These are phyloP conservation scores for Oreochromis mossambicus DNA, from an alignment of 2,797 vertebrate species.

Conservation along the genomic window DNA sequence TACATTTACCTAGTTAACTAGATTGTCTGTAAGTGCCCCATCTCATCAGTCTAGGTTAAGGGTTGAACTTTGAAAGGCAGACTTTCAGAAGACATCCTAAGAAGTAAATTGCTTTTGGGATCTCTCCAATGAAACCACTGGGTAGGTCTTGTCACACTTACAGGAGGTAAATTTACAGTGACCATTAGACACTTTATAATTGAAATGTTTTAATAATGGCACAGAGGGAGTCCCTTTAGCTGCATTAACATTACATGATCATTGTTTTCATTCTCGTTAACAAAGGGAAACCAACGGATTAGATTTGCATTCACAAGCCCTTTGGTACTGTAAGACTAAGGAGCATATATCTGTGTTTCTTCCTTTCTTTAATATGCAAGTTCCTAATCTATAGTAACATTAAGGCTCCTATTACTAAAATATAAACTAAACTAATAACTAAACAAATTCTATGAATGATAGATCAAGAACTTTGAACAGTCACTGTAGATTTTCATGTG, in stretches of 20 bases:
- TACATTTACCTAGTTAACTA: not conserved
- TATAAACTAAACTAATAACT: not conserved
- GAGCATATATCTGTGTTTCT: no score
- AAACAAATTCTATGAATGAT: not conserved
- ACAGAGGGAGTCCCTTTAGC: conserved; percentile 65
- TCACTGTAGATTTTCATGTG: not conserved
- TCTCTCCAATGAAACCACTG: conserved; percentile 25
- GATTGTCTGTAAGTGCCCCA: conserved; percentile 47
- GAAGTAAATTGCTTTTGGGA: conserved; percentile 64
- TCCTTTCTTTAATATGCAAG: not conserved
- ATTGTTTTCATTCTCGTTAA: conserved; percentile 47
- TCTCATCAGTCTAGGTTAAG: conserved; percentile 2
- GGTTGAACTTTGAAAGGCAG: conserved; percentile 38
- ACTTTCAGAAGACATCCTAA: conserved; percentile 28
- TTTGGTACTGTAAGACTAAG: not conserved
- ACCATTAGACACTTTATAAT: conserved; percentile 76
- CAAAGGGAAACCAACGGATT: not conserved
- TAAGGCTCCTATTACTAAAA: not conserved
- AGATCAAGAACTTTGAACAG: not conserved
- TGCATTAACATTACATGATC: conserved; percentile 72
- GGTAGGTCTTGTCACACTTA: conserved; percentile 51
- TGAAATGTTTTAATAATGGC: conserved; percentile 70
- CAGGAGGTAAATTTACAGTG: conserved; percentile 58
- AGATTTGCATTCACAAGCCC: not conserved
- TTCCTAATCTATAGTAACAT: not conserved